A percentile compares a stretch with the other conserved stretches of the same genome.
Conservation (phyloP, 2,113 vertebrate species). For the Plotosus lineatus region DNA sequence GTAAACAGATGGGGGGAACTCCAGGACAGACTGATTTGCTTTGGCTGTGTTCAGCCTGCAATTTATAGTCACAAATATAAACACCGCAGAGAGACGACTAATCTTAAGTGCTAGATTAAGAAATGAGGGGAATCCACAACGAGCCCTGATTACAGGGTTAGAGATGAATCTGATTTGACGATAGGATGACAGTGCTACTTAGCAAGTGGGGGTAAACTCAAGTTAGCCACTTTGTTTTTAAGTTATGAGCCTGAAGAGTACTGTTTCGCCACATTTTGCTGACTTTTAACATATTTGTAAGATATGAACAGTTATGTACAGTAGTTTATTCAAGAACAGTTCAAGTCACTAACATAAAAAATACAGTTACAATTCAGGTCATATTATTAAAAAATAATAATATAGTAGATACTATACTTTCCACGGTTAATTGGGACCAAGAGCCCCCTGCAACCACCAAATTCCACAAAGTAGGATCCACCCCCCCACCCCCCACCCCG, state of each 20-base stretch:
- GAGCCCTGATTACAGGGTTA: constrained; percentile 66
- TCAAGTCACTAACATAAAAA: background rate
- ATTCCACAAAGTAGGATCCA: no score
- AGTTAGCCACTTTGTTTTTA: background rate
- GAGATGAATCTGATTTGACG: constrained; percentile 59
- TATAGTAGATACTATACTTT: no score
- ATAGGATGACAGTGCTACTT: constrained; percentile 56
- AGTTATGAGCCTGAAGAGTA: background rate
- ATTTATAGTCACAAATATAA: constrained; percentile 72
- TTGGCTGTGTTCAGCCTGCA: constrained; percentile 60
- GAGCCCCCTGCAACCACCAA: no score
- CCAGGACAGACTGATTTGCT: constrained; percentile 61
- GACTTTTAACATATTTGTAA: background rate
- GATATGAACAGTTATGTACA: background rate
- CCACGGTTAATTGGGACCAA: no score
- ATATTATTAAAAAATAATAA: background rate
- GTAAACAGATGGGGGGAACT: constrained; percentile 48
- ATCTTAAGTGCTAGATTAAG: constrained; percentile 65
- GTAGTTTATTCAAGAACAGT: background rate
- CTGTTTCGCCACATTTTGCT: constrained; percentile 14
- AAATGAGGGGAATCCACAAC: constrained; percentile 64
- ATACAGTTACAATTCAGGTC: background rate
- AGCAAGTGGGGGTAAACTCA: constrained; percentile 44
- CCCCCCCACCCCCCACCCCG: no score
- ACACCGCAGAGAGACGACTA: constrained; percentile 62